A percentile compares a stretch with the other conserved stretches of the same genome.
Evolutionary conservation across 1,140 invertebrate species (phyloP).

Genomic region (Drosophila ananassae): DNA sequence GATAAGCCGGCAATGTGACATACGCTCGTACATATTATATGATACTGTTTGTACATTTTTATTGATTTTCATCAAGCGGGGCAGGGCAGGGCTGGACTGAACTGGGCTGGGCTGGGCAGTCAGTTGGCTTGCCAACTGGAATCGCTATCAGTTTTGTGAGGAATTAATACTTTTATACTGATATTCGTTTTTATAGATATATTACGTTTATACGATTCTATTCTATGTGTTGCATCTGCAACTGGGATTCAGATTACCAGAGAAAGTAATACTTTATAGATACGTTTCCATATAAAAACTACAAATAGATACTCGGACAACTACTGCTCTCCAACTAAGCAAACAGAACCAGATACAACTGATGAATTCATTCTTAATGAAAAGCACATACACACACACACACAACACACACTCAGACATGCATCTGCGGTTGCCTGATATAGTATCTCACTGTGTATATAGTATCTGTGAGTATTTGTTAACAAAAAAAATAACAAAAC

Average conservation of each 20-base stretch:
- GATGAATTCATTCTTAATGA: constrained; percentile 77
- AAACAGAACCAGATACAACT: constrained; percentile 25
- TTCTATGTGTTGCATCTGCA: no score
- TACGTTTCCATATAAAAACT: constrained; percentile 4
- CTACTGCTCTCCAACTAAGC: constrained; percentile 25
- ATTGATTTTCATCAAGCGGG: constrained; percentile 52
- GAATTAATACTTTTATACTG: constrained; percentile 50
- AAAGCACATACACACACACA: constrained; percentile 29
- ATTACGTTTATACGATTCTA: constrained; percentile 8
- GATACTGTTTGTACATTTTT: constrained; percentile 22
- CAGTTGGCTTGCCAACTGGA: constrained; percentile 21
- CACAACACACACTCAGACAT: background rate
- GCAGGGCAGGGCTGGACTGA: no score
- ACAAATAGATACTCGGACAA: constrained; percentile 10
- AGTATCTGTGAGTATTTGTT: constrained; percentile 42
- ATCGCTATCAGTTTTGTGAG: constrained; percentile 50
- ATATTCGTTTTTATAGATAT: constrained; percentile 22
- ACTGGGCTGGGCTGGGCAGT: no score
- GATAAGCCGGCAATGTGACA: constrained; percentile 69
- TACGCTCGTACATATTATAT: constrained; percentile 10
- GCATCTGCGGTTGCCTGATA: constrained; percentile 5
- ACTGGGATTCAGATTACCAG: constrained; percentile 16
- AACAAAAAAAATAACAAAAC: constrained; percentile 36
- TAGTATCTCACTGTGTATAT: constrained; percentile 15
- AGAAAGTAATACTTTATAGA: constrained; percentile 44